Evolutionary conservation across 1,140 invertebrate species (phyloP), one percentile per base, ranked within the genome.

Genomic region (Tetramorium simillimum): DNA sequence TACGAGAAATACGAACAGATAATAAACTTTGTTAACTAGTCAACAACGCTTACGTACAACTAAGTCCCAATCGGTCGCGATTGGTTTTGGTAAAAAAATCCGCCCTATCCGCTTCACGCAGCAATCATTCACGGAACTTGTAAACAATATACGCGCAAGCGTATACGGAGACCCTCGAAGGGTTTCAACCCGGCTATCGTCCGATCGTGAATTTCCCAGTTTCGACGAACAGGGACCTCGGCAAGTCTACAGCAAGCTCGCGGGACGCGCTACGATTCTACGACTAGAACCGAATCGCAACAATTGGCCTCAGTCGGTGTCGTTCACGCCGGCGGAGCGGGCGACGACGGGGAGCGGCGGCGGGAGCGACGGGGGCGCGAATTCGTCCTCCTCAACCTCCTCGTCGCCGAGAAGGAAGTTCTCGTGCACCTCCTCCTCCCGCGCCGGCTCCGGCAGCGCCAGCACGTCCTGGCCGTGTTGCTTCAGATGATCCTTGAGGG

Each of bases 401-500:
- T 95, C 93, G 37, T 95, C 93, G 0, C 89, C 86, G 2, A 95
- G 75, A 0, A 95, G 77, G 80, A 92, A 94, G 28, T 90, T 89
- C 76, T 95, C 93, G 3, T 93, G 93, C 0, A 95, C 92, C 60
- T 95, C 94, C 51, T 95, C 94, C 53, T 95, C 94, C 1, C 92
- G 86, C 0, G 93, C 92, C 0, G 94, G 92, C 24, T 95, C 94
- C 0, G 95, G 95, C 0, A 93, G 90, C 9, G 90, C 80, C 0
- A 91, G n/a, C 0, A 92, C 86, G 2, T 95, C 92, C 3, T 95
- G 92, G 84, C 96, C 97, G 28, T 96, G 96, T 16, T 96, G 95
- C 56, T 96, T 97, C 78, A 97, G 93, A 91, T 98, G 97, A 92
- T 97, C 96, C 78, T 96, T 96, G 9, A 97, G 92, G 0, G 97